Base-by-base conservation (phyloP, 2,888 invertebrate genomes). In the Lathronympha strigana region DNA sequence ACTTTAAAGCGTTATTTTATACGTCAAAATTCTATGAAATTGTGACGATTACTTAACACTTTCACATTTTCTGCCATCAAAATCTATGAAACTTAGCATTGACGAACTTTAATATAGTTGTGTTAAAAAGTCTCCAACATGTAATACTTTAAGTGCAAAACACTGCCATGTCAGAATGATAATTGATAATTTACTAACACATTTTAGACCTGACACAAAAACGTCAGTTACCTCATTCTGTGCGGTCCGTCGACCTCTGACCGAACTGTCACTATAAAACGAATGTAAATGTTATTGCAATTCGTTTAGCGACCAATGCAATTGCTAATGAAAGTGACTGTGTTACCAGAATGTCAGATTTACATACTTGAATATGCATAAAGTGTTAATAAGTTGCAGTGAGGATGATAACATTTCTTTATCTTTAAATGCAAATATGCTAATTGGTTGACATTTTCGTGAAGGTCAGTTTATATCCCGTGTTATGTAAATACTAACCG, bases 301-400 rank as follows among this genome's bases (percentile, higher is more conserved):
- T n/a, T 5, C 2, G n/a, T n/a, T 53, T 33, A 53, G 36, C 0
- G 3, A 21, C 5, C 51, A 21, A 53, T 53, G 19, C 19, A 19
- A 1, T 8, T 36, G 51, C 21, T 5, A 21, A 17, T 5, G 31
- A 31, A 31, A 50, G 50, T 50, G 50, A 50, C 28, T 17, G 49
- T 50, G 49, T 17, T 11, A 28, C 17, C 17, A 31, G 17, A 50
- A 50, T 50, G 28, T 50, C 11, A 11, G 28, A 17, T 17, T 31
- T 17, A 11, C 25, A 49, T 15, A 49, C 6, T n/a, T 15, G 4
- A 3, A 36, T 5, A 17, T 40, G 40, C 40, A 31, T 31, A 17
- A 31, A 31, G 31, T 31, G 50, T 43, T 50, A 50, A 50, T 50
- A 50, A 50, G 31, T 50, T 31, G 50, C 50, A 50, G 25, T 4